Conservation (phyloP, 2,113 vertebrate genomes). For the Camarhynchus parvulus region DNA sequence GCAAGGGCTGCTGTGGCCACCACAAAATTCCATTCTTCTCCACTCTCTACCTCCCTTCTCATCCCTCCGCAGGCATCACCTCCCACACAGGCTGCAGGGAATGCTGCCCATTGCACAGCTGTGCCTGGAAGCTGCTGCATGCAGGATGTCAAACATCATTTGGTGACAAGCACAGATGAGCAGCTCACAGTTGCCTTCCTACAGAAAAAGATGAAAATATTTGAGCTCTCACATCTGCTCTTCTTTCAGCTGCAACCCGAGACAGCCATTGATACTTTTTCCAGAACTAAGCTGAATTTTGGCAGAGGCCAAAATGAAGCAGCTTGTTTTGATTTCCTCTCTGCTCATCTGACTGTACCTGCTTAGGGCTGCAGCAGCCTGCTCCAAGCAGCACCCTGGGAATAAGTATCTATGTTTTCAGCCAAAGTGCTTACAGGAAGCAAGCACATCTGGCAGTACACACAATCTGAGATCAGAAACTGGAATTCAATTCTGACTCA, state of each 20-base stretch:
- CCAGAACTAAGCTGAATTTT: background rate
- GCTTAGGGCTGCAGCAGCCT: background rate
- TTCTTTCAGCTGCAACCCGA: background rate
- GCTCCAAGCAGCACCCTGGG: background rate
- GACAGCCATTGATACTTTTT: background rate
- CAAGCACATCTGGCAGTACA: background rate
- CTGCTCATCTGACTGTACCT: background rate
- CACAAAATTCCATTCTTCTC: background rate
- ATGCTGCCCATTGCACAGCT: background rate
- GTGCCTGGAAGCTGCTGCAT: background rate
- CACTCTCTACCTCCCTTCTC: background rate
- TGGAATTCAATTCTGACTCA: background rate
- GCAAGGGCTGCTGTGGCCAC: background rate
- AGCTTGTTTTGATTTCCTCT: background rate
- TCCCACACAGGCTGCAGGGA: background rate
- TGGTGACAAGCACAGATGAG: background rate
- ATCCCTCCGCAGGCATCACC: background rate
- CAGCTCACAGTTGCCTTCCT: background rate
- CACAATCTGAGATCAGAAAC: background rate
- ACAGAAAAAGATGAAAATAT: background rate
- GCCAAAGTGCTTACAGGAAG: background rate
- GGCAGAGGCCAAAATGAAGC: background rate
- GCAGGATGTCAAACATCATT: background rate
- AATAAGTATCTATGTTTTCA: background rate
- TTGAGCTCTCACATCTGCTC: background rate